phyloP scores from a whole-genome alignment of 2,888 invertebrate species.

The Erebia palarica region DNA sequence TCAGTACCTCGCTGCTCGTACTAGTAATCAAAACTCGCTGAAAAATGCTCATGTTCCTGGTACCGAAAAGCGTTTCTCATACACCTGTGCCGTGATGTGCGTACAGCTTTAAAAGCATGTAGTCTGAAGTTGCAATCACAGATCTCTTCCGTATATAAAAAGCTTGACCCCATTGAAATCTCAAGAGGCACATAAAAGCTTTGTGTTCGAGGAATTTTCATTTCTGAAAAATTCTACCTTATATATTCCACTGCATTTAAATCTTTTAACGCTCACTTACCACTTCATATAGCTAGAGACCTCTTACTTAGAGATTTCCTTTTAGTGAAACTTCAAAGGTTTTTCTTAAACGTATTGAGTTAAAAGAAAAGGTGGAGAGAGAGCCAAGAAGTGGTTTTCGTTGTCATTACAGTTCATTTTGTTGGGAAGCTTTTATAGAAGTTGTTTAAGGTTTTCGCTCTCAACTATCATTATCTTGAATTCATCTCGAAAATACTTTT shows the following conservation, averaged over 20 bases:
- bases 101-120: not conserved
- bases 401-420: slow-evolving; percentile 39
- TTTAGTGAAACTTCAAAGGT: slow-evolving; percentile 44
- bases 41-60: too few species aligned
- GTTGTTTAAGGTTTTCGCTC: slow-evolving; percentile 33
- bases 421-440: slow-evolving; percentile 37
- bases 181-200: slow-evolving; percentile 6
- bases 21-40: too few species aligned
- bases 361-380: slow-evolving; percentile 60
- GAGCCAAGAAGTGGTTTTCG: slow-evolving; percentile 63
- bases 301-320: slow-evolving; percentile 42
- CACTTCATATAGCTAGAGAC: slow-evolving; percentile 36
- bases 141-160: not conserved
- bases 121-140: not conserved
- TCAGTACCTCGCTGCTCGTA: too few species aligned
- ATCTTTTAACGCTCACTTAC: slow-evolving; percentile 34
- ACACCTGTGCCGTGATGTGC: not conserved
- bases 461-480: slow-evolving; percentile 37
- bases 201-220: slow-evolving; percentile 7
- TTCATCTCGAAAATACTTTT: slow-evolving; percentile 23
- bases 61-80: too few species aligned
- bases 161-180: slow-evolving; percentile 12
- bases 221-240: slow-evolving; percentile 7
- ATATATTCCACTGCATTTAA: slow-evolving; percentile 34
- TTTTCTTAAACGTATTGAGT: slow-evolving; percentile 54